phyloP scores from a whole-genome alignment of 2,888 invertebrate species.

The Psylliodes chrysocephalus region DNA sequence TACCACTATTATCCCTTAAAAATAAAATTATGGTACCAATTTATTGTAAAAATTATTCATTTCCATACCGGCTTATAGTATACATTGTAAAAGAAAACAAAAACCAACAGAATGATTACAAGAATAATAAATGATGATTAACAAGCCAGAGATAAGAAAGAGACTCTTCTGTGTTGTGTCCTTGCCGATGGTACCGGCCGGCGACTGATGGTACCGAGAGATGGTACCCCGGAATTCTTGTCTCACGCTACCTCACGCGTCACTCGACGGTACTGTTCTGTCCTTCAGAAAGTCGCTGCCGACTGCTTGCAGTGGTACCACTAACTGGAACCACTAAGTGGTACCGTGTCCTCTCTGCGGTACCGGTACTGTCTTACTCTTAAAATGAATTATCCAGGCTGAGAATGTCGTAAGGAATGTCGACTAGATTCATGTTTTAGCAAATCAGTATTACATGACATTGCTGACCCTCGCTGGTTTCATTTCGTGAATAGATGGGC shows the following conservation, averaged over 20 bases:
- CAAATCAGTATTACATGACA: constrained; percentile 8
- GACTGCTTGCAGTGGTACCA: constrained; percentile 11
- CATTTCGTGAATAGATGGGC: neutral
- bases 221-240: constrained; percentile 55
- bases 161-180: constrained; percentile 38
- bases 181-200: constrained; percentile 44
- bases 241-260: constrained; percentile 59
- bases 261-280: constrained; percentile 54
- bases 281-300: constrained; percentile 46
- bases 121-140: constrained; percentile 60
- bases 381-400: constrained; percentile 26
- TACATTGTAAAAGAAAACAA: constrained; percentile 12
- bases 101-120: constrained; percentile 51
- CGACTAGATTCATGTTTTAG: constrained; percentile 6
- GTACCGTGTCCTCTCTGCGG: constrained; percentile 11
- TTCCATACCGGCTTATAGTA: neutral
- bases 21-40: too few species aligned
- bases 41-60: too few species aligned
- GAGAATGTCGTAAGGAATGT: constrained; percentile 24
- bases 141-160: constrained; percentile 54
- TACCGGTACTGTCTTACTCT: constrained; percentile 24
- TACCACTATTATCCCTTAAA: too few species aligned
- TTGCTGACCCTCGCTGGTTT: neutral
- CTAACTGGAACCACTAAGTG: constrained; percentile 10
- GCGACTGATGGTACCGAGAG: constrained; percentile 22